Evolutionary conservation across 2,797 vertebrate species (phyloP).

Genomic region (Percopsis omiscomaycus): DNA sequence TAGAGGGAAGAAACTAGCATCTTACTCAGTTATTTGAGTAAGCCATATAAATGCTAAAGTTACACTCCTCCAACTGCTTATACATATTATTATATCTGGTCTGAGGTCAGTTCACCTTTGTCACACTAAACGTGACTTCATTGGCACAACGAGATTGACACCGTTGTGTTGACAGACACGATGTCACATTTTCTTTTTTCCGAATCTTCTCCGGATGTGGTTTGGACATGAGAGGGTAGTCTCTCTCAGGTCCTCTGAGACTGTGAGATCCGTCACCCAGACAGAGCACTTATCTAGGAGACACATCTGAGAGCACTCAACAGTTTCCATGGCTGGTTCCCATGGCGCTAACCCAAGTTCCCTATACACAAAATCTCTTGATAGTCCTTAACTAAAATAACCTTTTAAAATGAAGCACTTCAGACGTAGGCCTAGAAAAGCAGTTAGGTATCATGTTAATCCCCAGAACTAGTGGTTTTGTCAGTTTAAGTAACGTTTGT

Average conservation of each 20-base stretch:
- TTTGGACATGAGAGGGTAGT: conserved; percentile 12
- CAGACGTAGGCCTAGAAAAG: not conserved
- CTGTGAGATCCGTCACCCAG: conserved; percentile 41
- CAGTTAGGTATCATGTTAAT: not conserved
- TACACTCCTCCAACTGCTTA: not conserved
- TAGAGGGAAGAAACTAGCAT: too few species aligned
- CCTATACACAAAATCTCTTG: conserved; percentile 4
- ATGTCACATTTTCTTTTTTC: not conserved
- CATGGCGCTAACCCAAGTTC: conserved; percentile 9
- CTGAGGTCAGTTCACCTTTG: not conserved
- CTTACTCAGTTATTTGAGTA: conserved; percentile 16
- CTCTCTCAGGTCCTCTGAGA: conserved; percentile 43
- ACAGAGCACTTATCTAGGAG: not conserved
- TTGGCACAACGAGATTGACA: not conserved
- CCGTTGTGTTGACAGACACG: not conserved
- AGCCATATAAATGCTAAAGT: not conserved
- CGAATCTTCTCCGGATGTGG: conserved; percentile 6
- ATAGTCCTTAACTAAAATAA: not conserved
- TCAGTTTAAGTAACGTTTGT: not conserved
- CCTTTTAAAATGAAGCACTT: not conserved
- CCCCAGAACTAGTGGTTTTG: not conserved
- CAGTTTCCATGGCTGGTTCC: conserved; percentile 39
- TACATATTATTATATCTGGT: not conserved
- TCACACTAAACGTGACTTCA: not conserved
- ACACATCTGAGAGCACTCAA: conserved; percentile 38